Percentiles rank a stretch among this genome's conserved stretches.
Evolutionary conservation across 2,113 vertebrate species (phyloP).

Genomic region (Silurus asotus): DNA sequence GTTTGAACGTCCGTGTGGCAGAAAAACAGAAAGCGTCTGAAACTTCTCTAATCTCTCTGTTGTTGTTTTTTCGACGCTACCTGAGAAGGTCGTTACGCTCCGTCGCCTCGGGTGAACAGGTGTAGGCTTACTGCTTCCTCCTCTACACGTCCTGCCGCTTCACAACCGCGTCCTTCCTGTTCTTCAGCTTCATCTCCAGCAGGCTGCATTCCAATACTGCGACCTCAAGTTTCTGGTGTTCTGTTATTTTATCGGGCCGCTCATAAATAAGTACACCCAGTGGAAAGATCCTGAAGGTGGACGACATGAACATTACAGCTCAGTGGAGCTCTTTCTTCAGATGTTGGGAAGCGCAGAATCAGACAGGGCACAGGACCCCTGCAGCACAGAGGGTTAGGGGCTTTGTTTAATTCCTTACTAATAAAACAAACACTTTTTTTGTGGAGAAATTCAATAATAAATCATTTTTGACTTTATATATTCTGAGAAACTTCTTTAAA

Average conservation of each 20-base stretch:
- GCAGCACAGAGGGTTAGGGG: no score
- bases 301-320: background rate
- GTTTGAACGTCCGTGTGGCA: no score
- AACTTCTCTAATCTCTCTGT: background rate
- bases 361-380: no score
- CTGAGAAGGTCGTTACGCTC: background rate
- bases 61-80: background rate
- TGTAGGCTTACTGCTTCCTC: background rate
- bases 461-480: background rate
- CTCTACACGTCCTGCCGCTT: background rate
- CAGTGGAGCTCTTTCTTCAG: no score
- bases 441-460: background rate
- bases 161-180: background rate
- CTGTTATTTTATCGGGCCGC: background rate
- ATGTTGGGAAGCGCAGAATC: no score
- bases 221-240: background rate
- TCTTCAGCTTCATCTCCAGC: constrained; percentile 14
- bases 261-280: background rate
- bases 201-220: background rate
- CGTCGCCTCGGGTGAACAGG: background rate
- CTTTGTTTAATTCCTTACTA: background rate
- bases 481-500: no score
- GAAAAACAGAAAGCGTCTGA: background rate
- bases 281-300: background rate
- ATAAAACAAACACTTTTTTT: background rate